Evolutionary conservation across 2,888 invertebrate species (phyloP), one percentile per base, ranked within the genome.

Genomic region (Barypeithes pellucidus): DNA sequence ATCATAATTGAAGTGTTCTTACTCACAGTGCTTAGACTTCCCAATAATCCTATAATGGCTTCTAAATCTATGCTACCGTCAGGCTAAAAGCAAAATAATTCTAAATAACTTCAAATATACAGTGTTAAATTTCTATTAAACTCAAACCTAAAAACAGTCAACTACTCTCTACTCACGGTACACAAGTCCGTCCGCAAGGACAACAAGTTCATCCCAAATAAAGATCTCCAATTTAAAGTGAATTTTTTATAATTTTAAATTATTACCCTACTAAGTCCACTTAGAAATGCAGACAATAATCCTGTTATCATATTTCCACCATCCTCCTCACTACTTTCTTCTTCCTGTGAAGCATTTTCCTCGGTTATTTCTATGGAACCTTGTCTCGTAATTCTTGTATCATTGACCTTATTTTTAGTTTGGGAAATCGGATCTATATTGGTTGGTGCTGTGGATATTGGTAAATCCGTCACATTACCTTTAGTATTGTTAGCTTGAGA

Each of bases 61-160:
- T 86, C 85, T 36, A 86, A 80, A 77, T 86, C 86, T 20, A 86
- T 84, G 29, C 84, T 82, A 52, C 86, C 86, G 76, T 85, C 86
- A 59, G 86, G 85, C 86, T 86, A 66, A 72, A 81, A 82, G 61
- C 61, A 61, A 45, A 61, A 60, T 18, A 24, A 54, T 39, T n/a
- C n/a, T n/a, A n/a, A n/a, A n/a, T n/a, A n/a, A n/a, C n/a, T n/a
- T n/a, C n/a, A n/a, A n/a, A n/a, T n/a, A n/a, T n/a, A n/a, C n/a
- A n/a, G n/a, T n/a, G n/a, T n/a, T n/a, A n/a, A n/a, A n/a, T n/a
- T n/a, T n/a, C n/a, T n/a, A n/a, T n/a, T n/a, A n/a, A n/a, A n/a
- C n/a, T n/a, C n/a, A n/a, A n/a, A n/a, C n/a, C n/a, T n/a, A n/a
- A n/a, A n/a, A n/a, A n/a, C n/a, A n/a, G n/a, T n/a, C n/a, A n/a